Evolutionary conservation across 2,888 invertebrate species (phyloP).

Genomic region (Phyllotreta cruciferae): DNA sequence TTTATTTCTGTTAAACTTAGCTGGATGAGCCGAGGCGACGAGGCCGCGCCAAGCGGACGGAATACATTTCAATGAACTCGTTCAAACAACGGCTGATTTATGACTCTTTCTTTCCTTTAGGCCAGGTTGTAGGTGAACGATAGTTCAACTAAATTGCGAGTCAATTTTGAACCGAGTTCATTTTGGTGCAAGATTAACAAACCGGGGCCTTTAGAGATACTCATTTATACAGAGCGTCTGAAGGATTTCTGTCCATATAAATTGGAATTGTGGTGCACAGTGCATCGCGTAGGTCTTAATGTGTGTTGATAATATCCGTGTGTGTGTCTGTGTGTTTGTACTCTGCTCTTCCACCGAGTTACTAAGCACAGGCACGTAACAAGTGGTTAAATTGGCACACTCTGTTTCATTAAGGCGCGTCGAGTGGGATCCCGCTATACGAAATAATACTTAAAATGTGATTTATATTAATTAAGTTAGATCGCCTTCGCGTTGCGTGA

Average conservation of each 20-base stretch:
- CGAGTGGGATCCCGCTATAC: conserved; percentile 4
- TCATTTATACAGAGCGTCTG: no score
- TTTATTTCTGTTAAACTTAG: conserved; percentile 30
- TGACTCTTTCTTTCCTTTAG: no score
- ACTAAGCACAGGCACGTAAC: conserved; percentile 12
- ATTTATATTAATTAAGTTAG: conserved; percentile 9
- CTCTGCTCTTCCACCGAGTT: conserved; percentile 8
- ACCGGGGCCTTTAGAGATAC: no score
- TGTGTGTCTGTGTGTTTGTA: conserved; percentile 11
- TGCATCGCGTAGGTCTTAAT: conserved; percentile 3
- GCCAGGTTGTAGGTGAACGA: no score
- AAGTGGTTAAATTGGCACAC: conserved; percentile 20
- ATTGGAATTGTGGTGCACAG: neutral
- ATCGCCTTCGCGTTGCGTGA: no score
- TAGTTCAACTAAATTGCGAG: no score
- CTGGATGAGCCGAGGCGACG: neutral
- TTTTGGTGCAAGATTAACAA: neutral
- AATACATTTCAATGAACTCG: no score
- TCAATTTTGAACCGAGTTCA: no score
- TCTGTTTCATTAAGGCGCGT: conserved; percentile 12
- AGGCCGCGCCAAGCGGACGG: no score
- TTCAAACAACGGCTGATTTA: no score
- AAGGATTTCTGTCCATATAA: neutral
- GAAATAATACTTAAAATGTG: conserved; percentile 18
- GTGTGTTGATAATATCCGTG: conserved; percentile 17